These are phyloP conservation scores for Drosophila engyochracea DNA, from an alignment of 2,888 invertebrate species.

Conservation along the genomic window DNA sequence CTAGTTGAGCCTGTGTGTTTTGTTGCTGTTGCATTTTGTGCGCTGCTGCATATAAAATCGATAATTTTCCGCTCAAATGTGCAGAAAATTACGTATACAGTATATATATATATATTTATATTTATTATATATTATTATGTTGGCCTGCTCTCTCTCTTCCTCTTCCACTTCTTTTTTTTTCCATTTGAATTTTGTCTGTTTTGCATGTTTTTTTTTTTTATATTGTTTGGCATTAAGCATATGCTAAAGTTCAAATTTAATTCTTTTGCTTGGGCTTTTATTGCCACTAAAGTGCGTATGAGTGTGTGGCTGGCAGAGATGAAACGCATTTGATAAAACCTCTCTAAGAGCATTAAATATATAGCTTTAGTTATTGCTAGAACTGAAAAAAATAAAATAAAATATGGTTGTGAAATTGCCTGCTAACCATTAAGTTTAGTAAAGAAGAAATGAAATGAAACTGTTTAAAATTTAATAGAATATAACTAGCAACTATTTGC, in stretches of 20 bases:
- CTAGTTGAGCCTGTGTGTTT: slow-evolving; percentile 26
- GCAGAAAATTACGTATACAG: slow-evolving; percentile 71
- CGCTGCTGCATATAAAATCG: slow-evolving; percentile 70
- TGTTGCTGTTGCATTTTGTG: slow-evolving; percentile 65
- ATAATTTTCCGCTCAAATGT: slow-evolving; percentile 82
- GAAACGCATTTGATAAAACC: background rate
- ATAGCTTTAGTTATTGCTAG: background rate
- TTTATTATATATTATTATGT: slow-evolving; percentile 36
- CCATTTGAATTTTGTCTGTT: background rate
- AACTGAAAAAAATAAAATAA: background rate
- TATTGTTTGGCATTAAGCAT: slow-evolving; percentile 18
- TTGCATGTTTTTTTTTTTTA: background rate
- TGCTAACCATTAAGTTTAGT: background rate
- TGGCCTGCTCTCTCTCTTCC: background rate
- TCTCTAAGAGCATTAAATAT: background rate
- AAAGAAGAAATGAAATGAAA: background rate
- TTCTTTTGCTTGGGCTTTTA: background rate
- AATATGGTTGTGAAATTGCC: background rate
- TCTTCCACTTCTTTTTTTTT: background rate
- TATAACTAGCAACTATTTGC: background rate
- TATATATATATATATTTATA: slow-evolving; percentile 5
- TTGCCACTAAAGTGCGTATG: background rate
- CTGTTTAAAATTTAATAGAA: background rate
- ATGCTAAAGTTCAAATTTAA: slow-evolving; percentile 23
- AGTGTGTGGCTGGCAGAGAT: background rate